These are phyloP conservation scores for Pluvialis apricaria DNA, from an alignment of 2,113 vertebrate species.

Conservation along the genomic window DNA sequence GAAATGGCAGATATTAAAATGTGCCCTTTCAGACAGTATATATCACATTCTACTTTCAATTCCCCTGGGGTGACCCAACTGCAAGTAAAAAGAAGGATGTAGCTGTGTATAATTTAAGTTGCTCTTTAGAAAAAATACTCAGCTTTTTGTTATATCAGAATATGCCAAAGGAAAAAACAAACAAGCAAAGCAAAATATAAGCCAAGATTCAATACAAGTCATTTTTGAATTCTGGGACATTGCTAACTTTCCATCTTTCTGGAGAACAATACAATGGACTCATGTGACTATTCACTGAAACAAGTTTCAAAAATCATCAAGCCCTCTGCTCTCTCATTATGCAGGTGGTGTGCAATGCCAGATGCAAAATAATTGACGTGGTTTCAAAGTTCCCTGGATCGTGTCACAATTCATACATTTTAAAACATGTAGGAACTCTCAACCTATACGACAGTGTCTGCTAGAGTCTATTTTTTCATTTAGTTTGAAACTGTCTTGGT, in stretches of 20 bases:
- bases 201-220: not conserved
- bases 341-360: conserved; percentile 23
- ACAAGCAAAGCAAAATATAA: not conserved
- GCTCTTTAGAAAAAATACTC: not conserved
- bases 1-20: conserved; percentile 21
- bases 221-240: not conserved
- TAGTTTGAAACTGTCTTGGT: not conserved
- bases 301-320: conserved; percentile 1
- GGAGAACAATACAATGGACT: not conserved
- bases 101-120: not conserved
- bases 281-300: not conserved
- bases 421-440: not conserved
- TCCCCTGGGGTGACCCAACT: not conserved
- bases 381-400: conserved; percentile 4
- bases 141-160: not conserved
- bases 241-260: not conserved
- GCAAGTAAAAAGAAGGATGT: not conserved
- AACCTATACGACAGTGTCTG: not conserved
- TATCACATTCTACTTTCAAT: not conserved
- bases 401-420: conserved; percentile 5
- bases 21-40: conserved; percentile 21
- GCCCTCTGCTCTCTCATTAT: conserved; percentile 4
- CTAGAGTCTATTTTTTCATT: not conserved
- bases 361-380: conserved; percentile 19
- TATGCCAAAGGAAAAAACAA: not conserved